Evolutionary conservation across 2,797 vertebrate genomes (phyloP), one percentile per base, ranked within the genome.

Genomic region (Eulemur coronatus): DNA sequence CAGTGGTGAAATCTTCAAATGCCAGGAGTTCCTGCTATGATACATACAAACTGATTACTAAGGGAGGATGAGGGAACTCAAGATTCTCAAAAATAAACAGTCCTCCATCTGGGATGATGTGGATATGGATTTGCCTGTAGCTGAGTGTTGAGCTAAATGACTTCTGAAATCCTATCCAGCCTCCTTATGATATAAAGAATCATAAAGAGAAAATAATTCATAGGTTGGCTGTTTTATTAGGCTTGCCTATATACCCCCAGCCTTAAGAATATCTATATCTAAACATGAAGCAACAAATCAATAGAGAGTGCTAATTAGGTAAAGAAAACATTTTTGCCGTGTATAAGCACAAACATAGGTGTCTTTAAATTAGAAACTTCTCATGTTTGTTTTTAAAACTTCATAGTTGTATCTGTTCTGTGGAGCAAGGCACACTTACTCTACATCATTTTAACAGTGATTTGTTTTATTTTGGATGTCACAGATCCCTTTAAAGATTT

Each of bases 11-110:
- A 92, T 52, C 80, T n/a, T 72, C 69, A 41, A 79, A 57, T 89
- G 33, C 18, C 1, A 3, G 50, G 46, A 57, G 33, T 82, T 92
- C 61, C 65, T 90, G 57, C 38, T 91, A 33, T 73, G 35, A 69
- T 24, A 41, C 35, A n/a, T 7, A 13, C 4, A 48, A 65, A 55
- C n/a, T 50, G 6, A 65, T 85, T 69, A 61, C 41, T 43, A 59
- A 96, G 41, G 5, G 11, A 69, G 5, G 1, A 14, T 57, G 38
- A 24, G 35, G 20, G 28, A 84, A 35, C 43, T 91, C 12, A 12
- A 63, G 22, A 91, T 69, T 63, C 87, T 94, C 88, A 43, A 78
- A 84, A 95, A 86, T 26, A 85, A 96, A 65, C 63, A 94, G 13
- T 78, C 5, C 48, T 65, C 89, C 84, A 89, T 76, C 50, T 89